Base-by-base conservation (phyloP, 2,888 invertebrate species). In the Apamea crenata region DNA sequence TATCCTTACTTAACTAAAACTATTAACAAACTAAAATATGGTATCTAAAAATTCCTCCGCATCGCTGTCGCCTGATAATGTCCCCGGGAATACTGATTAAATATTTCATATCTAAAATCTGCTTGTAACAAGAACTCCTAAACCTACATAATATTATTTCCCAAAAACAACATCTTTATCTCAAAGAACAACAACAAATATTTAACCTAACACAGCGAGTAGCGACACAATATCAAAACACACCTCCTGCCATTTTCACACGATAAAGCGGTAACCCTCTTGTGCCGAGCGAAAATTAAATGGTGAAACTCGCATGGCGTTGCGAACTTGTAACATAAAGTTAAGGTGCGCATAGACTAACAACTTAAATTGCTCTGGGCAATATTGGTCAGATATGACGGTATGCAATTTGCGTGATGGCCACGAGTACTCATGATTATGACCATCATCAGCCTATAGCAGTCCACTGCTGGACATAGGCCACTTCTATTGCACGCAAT, bases 281-380 rank as follows among this genome's bases (percentile, higher is more conserved):
- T 53, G 32, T 66, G 53, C 40, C 25, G 63, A 40, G 63, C n/a
- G 68, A 74, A 85, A 82, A 85, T 85, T 85, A 75, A 85, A 82
- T 74, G 68, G 25, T 32, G 50, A 32, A 75, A 65, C 67, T 50
- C 74, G 36, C 25, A 36, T 61, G 53, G 4, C 29, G 73, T 74
- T 53, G 16, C 50, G 32, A 72, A 74, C 69, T 73, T 74, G 66
- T 66, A 74, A 68, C 71, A 25, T 47, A 18, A 61, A 21, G 44
- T 68, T 40, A 75, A 40, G 65, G n/a, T 66, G 7, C 14, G 65
- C 0, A 4, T 40, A 81, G 10, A 81, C 47, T n/a, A 8, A 18
- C 14, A 8, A 81, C 40, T 79, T 47, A n/a, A 40, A 12, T 50
- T 25, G 29, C 29, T 40, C 32, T 2, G 21, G 32, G 44, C n/a